Evolutionary conservation across 2,113 vertebrate genomes (phyloP).

Genomic region (Siphamia tubifer): DNA sequence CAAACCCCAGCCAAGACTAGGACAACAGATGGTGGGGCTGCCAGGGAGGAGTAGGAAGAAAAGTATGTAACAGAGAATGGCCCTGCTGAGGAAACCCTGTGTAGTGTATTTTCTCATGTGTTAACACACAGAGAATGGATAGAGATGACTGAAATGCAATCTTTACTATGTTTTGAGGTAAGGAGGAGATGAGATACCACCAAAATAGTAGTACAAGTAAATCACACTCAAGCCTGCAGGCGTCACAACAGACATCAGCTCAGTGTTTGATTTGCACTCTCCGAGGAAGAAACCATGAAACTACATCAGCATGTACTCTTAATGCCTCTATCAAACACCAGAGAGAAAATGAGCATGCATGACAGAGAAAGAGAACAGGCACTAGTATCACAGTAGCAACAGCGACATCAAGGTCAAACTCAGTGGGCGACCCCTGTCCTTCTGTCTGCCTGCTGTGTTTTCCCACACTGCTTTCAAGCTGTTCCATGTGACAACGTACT

Average conservation of each 20-base stretch:
- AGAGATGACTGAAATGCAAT: constrained; percentile 8
- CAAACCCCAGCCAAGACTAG: constrained; percentile 57
- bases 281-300: constrained; percentile 2
- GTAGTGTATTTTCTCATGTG: constrained; percentile 39
- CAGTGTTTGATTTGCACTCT: constrained; percentile 34
- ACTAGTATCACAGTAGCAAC: constrained; percentile 6
- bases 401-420: constrained; percentile 45
- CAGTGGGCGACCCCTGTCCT: constrained; percentile 49
- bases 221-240: constrained; percentile 23
- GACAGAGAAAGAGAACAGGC: not conserved
- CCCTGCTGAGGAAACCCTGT: constrained; percentile 37
- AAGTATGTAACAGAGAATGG: constrained; percentile 9
- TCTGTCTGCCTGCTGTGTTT: constrained; percentile 43
- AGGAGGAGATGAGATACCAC: constrained; percentile 1
- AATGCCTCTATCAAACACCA: constrained; percentile 21
- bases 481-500: constrained; percentile 28
- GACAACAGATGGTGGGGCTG: constrained; percentile 64
- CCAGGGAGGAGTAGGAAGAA: constrained; percentile 32
- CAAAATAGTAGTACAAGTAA: constrained; percentile 10
- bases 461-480: constrained; percentile 21
- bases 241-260: constrained; percentile 26
- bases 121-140: constrained; percentile 11
- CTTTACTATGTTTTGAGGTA: constrained; percentile 4
- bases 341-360: constrained; percentile 3
- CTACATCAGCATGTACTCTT: constrained; percentile 41